phyloP scores from a whole-genome alignment of 2,888 invertebrate species.

The Poecilobothrus nobilitatus region DNA sequence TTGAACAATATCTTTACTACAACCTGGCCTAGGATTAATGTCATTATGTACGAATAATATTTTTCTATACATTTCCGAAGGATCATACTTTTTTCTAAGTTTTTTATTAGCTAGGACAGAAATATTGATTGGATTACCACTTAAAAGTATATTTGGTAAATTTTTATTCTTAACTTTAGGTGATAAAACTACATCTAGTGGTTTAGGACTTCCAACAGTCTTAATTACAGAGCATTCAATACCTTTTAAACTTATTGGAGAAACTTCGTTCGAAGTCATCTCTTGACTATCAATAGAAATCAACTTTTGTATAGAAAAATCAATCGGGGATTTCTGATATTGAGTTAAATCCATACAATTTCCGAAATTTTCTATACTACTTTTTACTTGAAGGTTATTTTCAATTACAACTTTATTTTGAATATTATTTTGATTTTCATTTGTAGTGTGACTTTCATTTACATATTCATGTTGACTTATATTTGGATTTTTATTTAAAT shows the following conservation, averaged over 20 bases:
- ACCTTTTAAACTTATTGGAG: neutral
- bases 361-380: too few species aligned
- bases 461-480: too few species aligned
- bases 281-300: too few species aligned
- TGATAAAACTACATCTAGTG: slow-evolving; percentile 23
- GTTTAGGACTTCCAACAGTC: slow-evolving; percentile 39
- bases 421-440: too few species aligned
- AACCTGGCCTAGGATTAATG: slow-evolving; percentile 18
- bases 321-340: too few species aligned
- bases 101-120: slow-evolving; percentile 20
- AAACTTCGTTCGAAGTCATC: too few species aligned
- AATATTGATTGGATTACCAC: neutral
- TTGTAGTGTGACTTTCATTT: too few species aligned
- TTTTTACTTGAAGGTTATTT: too few species aligned
- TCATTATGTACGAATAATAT: slow-evolving; percentile 29
- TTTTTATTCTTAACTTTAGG: slow-evolving; percentile 25
- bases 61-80: slow-evolving; percentile 34
- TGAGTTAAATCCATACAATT: too few species aligned
- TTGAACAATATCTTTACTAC: slow-evolving; percentile 19
- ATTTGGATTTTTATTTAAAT: too few species aligned
- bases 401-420: too few species aligned
- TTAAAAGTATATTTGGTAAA: neutral
- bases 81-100: slow-evolving; percentile 30
- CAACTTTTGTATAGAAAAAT: too few species aligned
- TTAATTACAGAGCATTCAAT: slow-evolving; percentile 35